Evolutionary conservation across 2,113 vertebrate species (phyloP), one percentile per base, ranked within the genome.

Genomic region (Equus quagga): DNA sequence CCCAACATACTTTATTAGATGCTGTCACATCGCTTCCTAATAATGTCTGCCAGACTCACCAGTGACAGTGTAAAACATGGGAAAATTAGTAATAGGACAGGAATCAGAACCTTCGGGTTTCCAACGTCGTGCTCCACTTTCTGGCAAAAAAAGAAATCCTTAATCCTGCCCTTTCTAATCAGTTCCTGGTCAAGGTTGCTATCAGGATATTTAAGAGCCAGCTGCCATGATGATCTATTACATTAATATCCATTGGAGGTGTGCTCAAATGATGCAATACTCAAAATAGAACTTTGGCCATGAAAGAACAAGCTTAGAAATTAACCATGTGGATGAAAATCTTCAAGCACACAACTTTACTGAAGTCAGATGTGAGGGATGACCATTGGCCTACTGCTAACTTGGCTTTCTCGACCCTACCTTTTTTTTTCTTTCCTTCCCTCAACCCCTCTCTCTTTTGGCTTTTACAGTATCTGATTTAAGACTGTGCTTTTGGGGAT

Each of bases 171-270:
- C 93, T 83, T 56, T 98, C 97, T 98, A 98, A 98, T 98, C 98
- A 98, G 97, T 72, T 95, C 87, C 69, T 87, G 94, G 96, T 98
- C 98, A 98, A 98, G 98, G 98, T 98, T 96, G 96, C 97, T 94
- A 0, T 92, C 97, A 51, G 64, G 78, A 65, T 46, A 56, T 92
- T 96, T 97, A 97, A 31, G 31, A 95, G 78, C 95, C 80, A 92
- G 90, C 91, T 98, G 75, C 84, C 98, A 91, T 41, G 75, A 88
- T 98, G 97, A 99, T 96, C 88, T 88, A 98, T 98, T 92, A 82
- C 87, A 92, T 98, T 97, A 92, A 97, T 73, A 41, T 91, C 97
- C 96, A 95, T 73, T 94, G 96, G 94, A 96, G 88, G 95, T 98
- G 84, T 56, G 49, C 94, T 98, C 94, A 94, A 8, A 2, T 36